phyloP scores from a whole-genome alignment of 2,797 vertebrate species.

The Pangasius mekongensis region DNA sequence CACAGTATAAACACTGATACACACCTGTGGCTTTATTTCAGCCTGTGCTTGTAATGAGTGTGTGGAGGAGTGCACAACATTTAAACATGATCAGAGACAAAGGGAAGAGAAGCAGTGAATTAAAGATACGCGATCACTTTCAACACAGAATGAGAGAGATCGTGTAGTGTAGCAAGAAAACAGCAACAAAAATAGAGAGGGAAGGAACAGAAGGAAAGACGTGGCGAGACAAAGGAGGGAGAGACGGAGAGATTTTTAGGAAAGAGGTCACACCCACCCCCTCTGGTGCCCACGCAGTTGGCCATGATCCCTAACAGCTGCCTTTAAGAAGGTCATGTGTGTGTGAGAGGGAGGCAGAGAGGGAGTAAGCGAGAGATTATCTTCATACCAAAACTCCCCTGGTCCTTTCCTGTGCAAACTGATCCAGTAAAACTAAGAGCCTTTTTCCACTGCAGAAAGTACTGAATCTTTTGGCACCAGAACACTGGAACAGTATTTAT shows the following conservation, averaged over 20 bases:
- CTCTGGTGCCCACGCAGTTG: slow-evolving; percentile 53
- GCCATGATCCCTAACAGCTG: slow-evolving; percentile 58
- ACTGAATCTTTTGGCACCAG: neutral
- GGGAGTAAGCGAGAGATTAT: slow-evolving; percentile 37
- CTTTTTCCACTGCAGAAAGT: neutral
- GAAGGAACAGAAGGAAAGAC: slow-evolving; percentile 35
- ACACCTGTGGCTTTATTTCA: slow-evolving; percentile 45
- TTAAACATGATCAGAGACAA: slow-evolving; percentile 28
- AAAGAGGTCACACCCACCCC: slow-evolving; percentile 53
- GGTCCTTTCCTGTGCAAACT: slow-evolving; percentile 21
- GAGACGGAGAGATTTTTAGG: slow-evolving; percentile 44
- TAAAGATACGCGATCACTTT: neutral
- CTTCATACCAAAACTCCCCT: slow-evolving; percentile 36
- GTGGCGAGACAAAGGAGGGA: slow-evolving; percentile 41
- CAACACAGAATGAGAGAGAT: neutral
- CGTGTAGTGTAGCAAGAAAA: slow-evolving; percentile 18
- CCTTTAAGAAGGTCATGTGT: slow-evolving; percentile 36
- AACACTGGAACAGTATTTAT: neutral
- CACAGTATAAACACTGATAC: slow-evolving; percentile 27
- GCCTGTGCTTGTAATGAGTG: slow-evolving; percentile 15
- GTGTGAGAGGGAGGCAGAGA: slow-evolving; percentile 37
- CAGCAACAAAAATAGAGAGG: slow-evolving; percentile 36
- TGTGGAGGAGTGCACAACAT: slow-evolving; percentile 1
- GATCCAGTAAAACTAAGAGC: neutral
- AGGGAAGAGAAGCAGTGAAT: neutral